phyloP scores from a whole-genome alignment of 2,888 invertebrate species.

The Elysia crispata region DNA sequence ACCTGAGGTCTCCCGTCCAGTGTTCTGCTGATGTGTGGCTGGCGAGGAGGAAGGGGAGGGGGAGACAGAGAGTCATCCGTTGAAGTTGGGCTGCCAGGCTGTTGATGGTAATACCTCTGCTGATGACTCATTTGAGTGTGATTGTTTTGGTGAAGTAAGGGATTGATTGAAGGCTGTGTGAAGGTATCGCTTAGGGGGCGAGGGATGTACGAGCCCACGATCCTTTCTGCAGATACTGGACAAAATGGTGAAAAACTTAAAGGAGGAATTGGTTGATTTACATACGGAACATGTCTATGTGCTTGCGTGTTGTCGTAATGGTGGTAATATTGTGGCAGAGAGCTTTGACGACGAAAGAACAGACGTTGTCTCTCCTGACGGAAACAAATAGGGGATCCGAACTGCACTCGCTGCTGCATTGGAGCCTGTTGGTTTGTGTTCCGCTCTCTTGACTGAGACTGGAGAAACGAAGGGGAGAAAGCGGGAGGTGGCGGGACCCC shows the following conservation, averaged over 20 bases:
- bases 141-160: neutral
- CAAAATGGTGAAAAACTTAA: neutral
- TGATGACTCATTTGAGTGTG: no score
- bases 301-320: neutral
- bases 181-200: conserved; percentile 18
- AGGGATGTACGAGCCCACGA: neutral
- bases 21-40: conserved; percentile 37
- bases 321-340: no score
- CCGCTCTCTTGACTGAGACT: no score
- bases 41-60: conserved; percentile 42
- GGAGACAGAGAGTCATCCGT: neutral
- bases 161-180: neutral
- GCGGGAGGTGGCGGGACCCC: conserved; percentile 39
- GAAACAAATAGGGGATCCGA: no score
- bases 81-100: neutral
- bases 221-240: neutral
- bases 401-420: no score
- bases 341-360: no score
- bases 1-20: conserved; percentile 46
- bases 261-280: conserved; percentile 37
- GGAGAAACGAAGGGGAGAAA: neutral
- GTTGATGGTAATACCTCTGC: no score
- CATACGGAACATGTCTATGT: conserved; percentile 39
- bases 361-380: no score
- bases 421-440: no score